Conservation (phyloP, 2,113 vertebrate genomes). For the Syrrhaptes paradoxus region DNA sequence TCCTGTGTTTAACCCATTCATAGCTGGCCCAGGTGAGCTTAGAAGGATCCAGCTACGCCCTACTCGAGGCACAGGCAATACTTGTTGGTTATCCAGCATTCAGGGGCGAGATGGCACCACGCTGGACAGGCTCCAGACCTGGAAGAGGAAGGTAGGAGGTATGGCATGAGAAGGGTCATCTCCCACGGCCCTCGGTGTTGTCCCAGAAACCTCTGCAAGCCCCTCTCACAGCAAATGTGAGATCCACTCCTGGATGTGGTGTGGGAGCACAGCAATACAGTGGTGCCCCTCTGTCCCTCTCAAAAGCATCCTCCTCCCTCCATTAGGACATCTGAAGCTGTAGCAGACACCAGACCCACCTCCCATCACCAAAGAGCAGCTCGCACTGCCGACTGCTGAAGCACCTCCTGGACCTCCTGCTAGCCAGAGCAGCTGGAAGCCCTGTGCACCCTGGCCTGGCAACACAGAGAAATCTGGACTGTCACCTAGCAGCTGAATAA, state of each 20-base stretch:
- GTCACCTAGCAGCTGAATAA: not conserved
- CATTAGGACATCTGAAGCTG: not conserved
- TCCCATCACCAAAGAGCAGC: not conserved
- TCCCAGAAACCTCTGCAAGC: not conserved
- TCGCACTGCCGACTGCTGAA: not conserved
- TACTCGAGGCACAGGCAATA: not conserved
- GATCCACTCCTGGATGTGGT: not conserved
- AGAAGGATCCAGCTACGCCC: not conserved
- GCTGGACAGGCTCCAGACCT: not conserved
- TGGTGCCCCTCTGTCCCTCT: not conserved
- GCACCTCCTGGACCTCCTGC: not conserved
- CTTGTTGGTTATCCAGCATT: not conserved
- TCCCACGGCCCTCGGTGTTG: not conserved
- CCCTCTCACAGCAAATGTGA: not conserved
- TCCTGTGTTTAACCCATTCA: not conserved
- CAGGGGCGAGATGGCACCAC: accelerated
- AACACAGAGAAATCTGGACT: not conserved
- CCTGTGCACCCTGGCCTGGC: not conserved
- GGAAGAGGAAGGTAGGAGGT: not conserved
- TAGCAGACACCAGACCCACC: not conserved
- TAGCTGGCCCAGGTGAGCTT: not conserved
- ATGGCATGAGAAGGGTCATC: not conserved
- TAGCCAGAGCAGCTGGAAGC: not conserved
- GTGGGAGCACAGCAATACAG: not conserved
- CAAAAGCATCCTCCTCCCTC: not conserved